phyloP scores from a whole-genome alignment of 2,888 invertebrate species.

The Dicyrtomina minuta region DNA sequence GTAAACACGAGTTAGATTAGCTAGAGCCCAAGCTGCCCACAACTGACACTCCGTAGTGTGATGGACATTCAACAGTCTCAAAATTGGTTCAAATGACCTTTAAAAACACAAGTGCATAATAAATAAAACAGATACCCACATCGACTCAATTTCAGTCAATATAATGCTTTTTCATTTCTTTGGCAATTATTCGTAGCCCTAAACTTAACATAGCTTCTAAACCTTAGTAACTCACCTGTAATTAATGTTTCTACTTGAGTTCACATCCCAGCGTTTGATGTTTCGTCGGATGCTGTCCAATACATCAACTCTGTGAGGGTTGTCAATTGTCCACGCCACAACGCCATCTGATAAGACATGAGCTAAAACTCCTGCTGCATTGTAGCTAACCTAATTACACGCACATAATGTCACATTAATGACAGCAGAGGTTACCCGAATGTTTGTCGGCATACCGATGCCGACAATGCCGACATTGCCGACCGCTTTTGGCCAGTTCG shows the following conservation, averaged over 20 bases:
- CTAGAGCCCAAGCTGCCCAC: conserved; percentile 97
- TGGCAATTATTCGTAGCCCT: not conserved
- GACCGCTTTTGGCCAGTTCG: no score
- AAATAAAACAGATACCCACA: not conserved
- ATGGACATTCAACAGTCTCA: conserved; percentile 75
- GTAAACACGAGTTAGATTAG: conserved; percentile 90
- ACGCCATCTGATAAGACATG: conserved; percentile 93
- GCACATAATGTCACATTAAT: not conserved
- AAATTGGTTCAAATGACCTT: conserved; percentile 88
- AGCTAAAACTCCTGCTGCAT: conserved; percentile 91
- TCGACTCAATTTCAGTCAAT: no score
- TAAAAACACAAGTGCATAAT: conserved; percentile 25
- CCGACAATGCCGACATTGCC: no score
- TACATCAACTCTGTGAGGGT: conserved; percentile 72
- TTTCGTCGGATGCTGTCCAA: conserved; percentile 75
- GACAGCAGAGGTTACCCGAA: not conserved
- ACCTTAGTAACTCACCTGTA: conserved; percentile 63
- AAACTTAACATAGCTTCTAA: not conserved
- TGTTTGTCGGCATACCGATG: not conserved
- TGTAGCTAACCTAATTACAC: conserved; percentile 79
- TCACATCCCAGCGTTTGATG: conserved; percentile 84
- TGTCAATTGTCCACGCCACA: conserved; percentile 74
- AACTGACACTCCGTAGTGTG: conserved; percentile 90
- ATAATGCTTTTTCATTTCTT: not conserved
- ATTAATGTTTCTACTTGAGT: conserved; percentile 88